These are phyloP conservation scores for Callorhinus ursinus DNA, from an alignment of 2,113 vertebrate genomes.

Conservation along the genomic window DNA sequence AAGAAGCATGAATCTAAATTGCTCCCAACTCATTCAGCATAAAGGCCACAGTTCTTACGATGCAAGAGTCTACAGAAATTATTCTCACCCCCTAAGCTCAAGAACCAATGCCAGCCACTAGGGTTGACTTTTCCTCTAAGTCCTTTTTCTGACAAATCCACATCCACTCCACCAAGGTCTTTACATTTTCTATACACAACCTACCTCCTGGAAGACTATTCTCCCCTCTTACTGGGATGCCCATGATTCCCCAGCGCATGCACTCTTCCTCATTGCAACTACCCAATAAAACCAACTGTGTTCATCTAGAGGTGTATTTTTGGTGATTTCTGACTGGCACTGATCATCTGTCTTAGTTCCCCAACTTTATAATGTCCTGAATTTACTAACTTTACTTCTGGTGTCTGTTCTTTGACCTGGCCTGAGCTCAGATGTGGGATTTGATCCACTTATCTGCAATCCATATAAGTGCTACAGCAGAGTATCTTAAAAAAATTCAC, in stretches of 20 bases:
- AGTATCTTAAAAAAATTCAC: neutral
- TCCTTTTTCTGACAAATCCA: neutral
- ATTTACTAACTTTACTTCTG: neutral
- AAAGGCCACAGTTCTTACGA: neutral
- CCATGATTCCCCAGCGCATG: rapidly evolving
- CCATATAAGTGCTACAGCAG: neutral
- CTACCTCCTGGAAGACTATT: neutral
- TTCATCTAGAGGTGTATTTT: neutral
- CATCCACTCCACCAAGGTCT: neutral
- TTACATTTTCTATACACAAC: neutral
- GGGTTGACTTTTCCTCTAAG: neutral
- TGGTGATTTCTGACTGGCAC: neutral
- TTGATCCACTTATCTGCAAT: neutral
- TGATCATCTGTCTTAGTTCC: neutral
- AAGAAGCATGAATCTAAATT: neutral
- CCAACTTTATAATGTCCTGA: neutral
- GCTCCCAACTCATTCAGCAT: neutral
- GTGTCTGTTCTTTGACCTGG: neutral
- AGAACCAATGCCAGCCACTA: neutral
- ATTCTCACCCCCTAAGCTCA: neutral
- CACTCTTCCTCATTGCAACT: neutral
- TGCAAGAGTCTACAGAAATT: neutral
- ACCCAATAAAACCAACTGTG: neutral
- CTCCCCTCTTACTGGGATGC: neutral
- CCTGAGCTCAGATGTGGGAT: neutral